These are phyloP conservation scores for Potorous gilbertii DNA, from an alignment of 2,797 vertebrate genomes.

Conservation along the genomic window DNA sequence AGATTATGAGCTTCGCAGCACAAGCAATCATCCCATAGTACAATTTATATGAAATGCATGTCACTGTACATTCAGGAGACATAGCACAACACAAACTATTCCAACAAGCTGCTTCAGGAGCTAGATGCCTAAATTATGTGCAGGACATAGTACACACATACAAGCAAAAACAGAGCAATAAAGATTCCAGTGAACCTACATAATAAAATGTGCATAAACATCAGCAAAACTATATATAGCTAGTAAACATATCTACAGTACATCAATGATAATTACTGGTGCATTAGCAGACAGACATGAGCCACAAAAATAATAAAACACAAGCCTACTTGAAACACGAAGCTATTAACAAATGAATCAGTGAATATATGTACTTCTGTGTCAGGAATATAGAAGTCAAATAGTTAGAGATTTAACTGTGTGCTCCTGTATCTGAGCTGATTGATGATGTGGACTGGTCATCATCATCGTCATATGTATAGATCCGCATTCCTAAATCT, in stretches of 20 bases:
- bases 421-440: neutral
- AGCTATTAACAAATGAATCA: neutral
- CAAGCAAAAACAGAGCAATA: neutral
- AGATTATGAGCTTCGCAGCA: neutral
- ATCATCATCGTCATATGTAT: neutral
- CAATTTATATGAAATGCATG: neutral
- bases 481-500: neutral
- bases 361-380: neutral
- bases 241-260: neutral
- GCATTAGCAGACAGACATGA: neutral
- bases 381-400: neutral
- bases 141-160: neutral
- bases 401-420: neutral
- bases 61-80: neutral
- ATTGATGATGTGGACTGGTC: neutral
- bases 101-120: neutral
- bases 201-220: neutral
- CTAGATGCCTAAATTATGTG: neutral
- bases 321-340: neutral
- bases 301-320: neutral
- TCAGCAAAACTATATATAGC: neutral
- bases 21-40: neutral
- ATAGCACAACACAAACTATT: neutral
- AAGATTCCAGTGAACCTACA: neutral
- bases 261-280: neutral